These are phyloP conservation scores for Colistium nudipinnis DNA, from an alignment of 2,113 vertebrate genomes.

Conservation along the genomic window DNA sequence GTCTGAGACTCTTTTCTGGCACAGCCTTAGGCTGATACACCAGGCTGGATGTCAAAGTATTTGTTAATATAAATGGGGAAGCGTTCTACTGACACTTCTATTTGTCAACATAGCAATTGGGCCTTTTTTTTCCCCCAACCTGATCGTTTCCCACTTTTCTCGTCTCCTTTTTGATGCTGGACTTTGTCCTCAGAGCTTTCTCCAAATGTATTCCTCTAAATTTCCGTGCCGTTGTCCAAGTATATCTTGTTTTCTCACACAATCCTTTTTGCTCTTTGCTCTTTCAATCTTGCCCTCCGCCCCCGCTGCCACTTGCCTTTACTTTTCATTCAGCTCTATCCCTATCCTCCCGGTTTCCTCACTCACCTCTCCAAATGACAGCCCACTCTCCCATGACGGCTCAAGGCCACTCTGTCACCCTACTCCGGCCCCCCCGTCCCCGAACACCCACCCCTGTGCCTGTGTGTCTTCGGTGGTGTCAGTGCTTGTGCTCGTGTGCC, in stretches of 20 bases:
- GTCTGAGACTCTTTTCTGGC: constrained; percentile 36
- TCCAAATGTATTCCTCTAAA: constrained; percentile 2
- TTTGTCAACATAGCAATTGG: constrained; percentile 31
- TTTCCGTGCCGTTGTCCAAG: background rate
- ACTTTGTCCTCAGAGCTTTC: background rate
- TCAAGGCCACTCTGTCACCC: constrained; percentile 32
- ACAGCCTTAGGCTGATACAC: constrained; percentile 35
- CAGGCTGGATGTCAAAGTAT: constrained; percentile 43
- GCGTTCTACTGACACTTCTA: constrained; percentile 30
- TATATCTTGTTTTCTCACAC: constrained; percentile 9
- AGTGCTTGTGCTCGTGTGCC: constrained; percentile 12
- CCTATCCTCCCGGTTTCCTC: background rate
- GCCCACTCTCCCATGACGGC: constrained; percentile 54
- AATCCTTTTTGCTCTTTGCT: constrained; percentile 1
- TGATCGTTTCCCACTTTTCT: constrained; percentile 10
- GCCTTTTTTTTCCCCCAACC: constrained; percentile 18
- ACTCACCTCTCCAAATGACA: constrained; percentile 57
- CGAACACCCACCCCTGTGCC: background rate
- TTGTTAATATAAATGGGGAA: constrained; percentile 14
- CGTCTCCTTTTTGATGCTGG: constrained; percentile 9
- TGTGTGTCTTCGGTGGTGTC: background rate
- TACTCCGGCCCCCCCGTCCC: background rate
- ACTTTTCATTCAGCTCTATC: constrained; percentile 16
- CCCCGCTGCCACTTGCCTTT: background rate
- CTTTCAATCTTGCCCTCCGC: background rate